Conservation (phyloP, 2,888 invertebrate species). For the Portevinia maculata region DNA sequence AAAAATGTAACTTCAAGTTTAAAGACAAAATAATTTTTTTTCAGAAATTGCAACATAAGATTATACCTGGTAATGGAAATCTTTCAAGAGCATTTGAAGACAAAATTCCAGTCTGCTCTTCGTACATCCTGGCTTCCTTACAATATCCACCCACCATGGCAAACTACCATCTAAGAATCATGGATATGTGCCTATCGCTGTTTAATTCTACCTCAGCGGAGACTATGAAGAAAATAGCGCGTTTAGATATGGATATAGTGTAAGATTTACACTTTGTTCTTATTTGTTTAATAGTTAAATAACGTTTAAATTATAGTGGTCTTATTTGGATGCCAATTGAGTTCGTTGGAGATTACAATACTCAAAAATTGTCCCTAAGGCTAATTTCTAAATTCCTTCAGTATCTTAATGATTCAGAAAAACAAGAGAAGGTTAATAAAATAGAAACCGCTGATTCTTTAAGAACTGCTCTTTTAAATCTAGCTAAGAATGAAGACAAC, state of each 20-base stretch:
- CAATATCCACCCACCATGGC: constrained; percentile 71
- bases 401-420: constrained; percentile 57
- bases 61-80: constrained; percentile 56
- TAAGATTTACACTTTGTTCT: constrained; percentile 33
- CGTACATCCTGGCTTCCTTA: constrained; percentile 75
- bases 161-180: constrained; percentile 74
- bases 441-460: constrained; percentile 40
- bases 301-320: too few relatives aligned
- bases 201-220: constrained; percentile 58
- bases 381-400: constrained; percentile 72
- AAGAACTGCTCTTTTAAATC: constrained; percentile 37
- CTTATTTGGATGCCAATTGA: constrained; percentile 76
- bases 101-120: constrained; percentile 71
- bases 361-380: constrained; percentile 74
- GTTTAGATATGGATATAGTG: constrained; percentile 73
- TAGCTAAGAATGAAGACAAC: background rate
- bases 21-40: background rate
- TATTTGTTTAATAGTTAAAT: too few relatives aligned
- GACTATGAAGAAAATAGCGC: constrained; percentile 58
- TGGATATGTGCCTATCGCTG: constrained; percentile 74
- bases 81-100: constrained; percentile 72
- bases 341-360: constrained; percentile 76
- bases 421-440: constrained; percentile 16
- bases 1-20: too few relatives aligned
- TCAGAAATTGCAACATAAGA: constrained; percentile 33